A percentile compares a stretch with the other conserved stretches of the same genome.
These are phyloP conservation scores for Molothrus aeneus DNA, from an alignment of 2,797 vertebrate species.

Conservation along the genomic window DNA sequence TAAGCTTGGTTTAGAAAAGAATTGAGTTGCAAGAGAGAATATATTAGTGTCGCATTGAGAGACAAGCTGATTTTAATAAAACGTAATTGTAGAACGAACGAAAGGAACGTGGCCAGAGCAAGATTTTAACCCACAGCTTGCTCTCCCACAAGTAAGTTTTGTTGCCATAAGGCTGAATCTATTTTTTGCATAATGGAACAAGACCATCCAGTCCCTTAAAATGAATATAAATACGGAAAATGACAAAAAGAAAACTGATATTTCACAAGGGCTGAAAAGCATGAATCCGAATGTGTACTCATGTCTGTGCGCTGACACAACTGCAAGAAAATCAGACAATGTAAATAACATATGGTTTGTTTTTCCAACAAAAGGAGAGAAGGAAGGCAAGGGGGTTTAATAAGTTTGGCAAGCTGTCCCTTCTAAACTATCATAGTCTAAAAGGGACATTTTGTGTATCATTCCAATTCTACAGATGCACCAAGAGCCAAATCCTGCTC, in stretches of 20 bases:
- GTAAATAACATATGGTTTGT: slow-evolving; percentile 69
- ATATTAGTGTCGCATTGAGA: slow-evolving; percentile 36
- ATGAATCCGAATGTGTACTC: slow-evolving; percentile 2
- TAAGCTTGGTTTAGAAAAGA: slow-evolving; percentile 43
- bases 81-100: slow-evolving; percentile 34
- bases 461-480: slow-evolving; percentile 24
- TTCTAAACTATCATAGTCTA: slow-evolving; percentile 15
- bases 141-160: slow-evolving; percentile 31
- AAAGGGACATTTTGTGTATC: slow-evolving; percentile 52
- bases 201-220: slow-evolving; percentile 47
- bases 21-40: slow-evolving; percentile 52
- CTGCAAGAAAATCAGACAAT: slow-evolving; percentile 56
- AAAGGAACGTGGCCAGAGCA: slow-evolving; percentile 18
- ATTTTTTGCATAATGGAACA: background rate
- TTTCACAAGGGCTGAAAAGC: slow-evolving; percentile 20
- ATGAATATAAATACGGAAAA: slow-evolving; percentile 22
- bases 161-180: slow-evolving; percentile 13
- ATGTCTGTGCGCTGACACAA: slow-evolving; percentile 24
- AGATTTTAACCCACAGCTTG: slow-evolving; percentile 49
- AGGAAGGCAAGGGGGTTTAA: slow-evolving; percentile 46
- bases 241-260: slow-evolving; percentile 56
- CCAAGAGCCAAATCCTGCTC: slow-evolving; percentile 20
- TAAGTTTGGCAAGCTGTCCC: slow-evolving; percentile 55
- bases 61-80: slow-evolving; percentile 66
- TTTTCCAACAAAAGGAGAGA: slow-evolving; percentile 52